Evolutionary conservation across 2,888 invertebrate species (phyloP), one percentile per base, ranked within the genome.

Genomic region (Sepioteuthis lessoniana): DNA sequence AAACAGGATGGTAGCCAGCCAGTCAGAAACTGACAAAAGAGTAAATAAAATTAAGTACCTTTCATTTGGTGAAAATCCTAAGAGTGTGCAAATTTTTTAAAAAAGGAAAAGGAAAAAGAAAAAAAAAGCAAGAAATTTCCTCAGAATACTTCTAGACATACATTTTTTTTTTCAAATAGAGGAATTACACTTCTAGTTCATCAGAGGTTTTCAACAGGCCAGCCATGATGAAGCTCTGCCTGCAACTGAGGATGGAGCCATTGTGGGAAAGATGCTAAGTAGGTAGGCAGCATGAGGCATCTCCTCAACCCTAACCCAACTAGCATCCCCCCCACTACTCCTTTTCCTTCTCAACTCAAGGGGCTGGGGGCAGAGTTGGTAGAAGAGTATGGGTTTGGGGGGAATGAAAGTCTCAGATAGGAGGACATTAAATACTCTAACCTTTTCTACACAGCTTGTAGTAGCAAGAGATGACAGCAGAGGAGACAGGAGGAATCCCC

Each of bases 261-360:
- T 76, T 76, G 76, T 76, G 76, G 55, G 76, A 76, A 76, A 76
- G 76, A 76, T 76, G 35, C n/a, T 76, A 55, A 55, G 76, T 76
- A n/a, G 76, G n/a, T 76, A 76, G 76, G 76, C 76, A 35, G n/a
- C 55, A 55, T 55, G 55, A 55, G 55, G 55, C 55, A 55, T 55
- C 55, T 55, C 55, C 55, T n/a, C 76, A n/a, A 16, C 76, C 76
- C 35, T 60, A n/a, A n/a, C 16, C 76, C 76, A n/a, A 76, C 76
- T 35, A n/a, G 16, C n/a, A n/a, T n/a, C 16, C n/a, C n/a, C 7
- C 60, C n/a, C n/a, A 3, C 55, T 55, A 19, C 55, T 28, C 55
- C 55, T 21, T 5, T 21, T 28, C 21, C 55, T 55, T 5, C n/a
- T n/a, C n/a, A n/a, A n/a, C n/a, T n/a, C 21, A 5, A 5, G n/a